These are phyloP conservation scores for Leiothrix lutea DNA, from an alignment of 2,113 vertebrate genomes.

Conservation along the genomic window DNA sequence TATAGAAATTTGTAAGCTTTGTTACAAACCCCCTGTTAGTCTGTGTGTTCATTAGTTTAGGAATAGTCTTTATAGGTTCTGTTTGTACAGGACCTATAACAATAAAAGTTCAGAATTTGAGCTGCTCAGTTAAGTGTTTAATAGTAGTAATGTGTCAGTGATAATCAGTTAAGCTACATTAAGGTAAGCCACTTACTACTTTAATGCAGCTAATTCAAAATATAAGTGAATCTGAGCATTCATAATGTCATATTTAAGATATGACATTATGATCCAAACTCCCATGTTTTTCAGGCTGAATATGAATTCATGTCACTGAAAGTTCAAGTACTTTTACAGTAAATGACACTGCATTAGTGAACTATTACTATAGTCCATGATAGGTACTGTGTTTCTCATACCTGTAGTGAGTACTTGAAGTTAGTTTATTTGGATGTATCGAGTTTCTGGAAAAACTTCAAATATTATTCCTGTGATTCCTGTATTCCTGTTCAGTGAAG, in stretches of 20 bases:
- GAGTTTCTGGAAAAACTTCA: neutral
- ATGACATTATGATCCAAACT: neutral
- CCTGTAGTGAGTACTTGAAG: neutral
- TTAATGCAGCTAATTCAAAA: neutral
- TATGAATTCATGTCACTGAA: neutral
- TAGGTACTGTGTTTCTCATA: neutral
- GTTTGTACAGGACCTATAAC: neutral
- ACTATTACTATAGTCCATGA: neutral
- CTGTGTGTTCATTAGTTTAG: neutral
- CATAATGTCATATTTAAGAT: neutral
- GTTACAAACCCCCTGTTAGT: neutral
- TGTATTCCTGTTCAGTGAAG: neutral
- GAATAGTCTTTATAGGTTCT: neutral
- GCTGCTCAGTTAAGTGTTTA: neutral
- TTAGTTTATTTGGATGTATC: neutral
- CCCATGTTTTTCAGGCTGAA: neutral
- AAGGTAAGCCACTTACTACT: neutral
- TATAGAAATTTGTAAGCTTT: neutral
- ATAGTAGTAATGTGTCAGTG: neutral
- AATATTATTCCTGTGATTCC: neutral
- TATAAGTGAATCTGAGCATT: neutral
- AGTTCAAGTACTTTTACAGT: neutral
- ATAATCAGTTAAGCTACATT: neutral
- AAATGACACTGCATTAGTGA: neutral
- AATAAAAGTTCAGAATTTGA: neutral